Conservation (phyloP, 2,797 vertebrate genomes). For the Craterocephalus amniculus region DNA sequence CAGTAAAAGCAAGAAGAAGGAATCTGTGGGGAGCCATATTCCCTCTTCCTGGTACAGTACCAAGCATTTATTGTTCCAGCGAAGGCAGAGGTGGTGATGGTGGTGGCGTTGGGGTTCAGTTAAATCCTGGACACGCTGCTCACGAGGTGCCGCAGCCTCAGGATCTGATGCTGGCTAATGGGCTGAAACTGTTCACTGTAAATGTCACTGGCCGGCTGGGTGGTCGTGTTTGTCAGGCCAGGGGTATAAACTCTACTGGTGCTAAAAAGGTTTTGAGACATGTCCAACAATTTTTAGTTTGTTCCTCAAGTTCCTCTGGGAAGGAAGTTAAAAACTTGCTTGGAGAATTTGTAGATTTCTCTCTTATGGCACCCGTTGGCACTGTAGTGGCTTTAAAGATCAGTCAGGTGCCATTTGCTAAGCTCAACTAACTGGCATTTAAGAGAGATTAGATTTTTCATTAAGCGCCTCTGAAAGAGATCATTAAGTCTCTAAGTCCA, state of each 20-base stretch:
- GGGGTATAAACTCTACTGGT: slow-evolving; percentile 64
- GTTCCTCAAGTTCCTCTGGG: slow-evolving; percentile 17
- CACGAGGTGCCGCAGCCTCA: slow-evolving; percentile 59
- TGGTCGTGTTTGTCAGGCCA: slow-evolving; percentile 71
- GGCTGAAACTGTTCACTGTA: slow-evolving; percentile 69
- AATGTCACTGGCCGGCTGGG: slow-evolving; percentile 61
- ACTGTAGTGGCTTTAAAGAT: background rate
- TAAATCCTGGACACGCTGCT: slow-evolving; percentile 57
- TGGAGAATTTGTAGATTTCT: slow-evolving; percentile 18
- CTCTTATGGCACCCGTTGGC: background rate
- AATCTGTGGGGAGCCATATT: slow-evolving; percentile 37
- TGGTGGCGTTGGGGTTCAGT: slow-evolving; percentile 45
- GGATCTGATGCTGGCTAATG: slow-evolving; percentile 64
- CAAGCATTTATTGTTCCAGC: slow-evolving; percentile 54
- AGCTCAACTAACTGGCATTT: background rate
- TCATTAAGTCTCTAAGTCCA: background rate
- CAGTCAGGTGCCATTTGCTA: background rate
- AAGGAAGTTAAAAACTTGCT: slow-evolving; percentile 40
- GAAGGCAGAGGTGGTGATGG: slow-evolving; percentile 31
- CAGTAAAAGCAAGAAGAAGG: slow-evolving; percentile 36
- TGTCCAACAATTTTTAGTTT: slow-evolving; percentile 51
- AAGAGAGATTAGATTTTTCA: background rate
- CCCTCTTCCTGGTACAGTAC: slow-evolving; percentile 54
- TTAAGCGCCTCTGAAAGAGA: background rate
- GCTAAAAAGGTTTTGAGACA: slow-evolving; percentile 63